Conservation (phyloP, 2,113 vertebrate genomes). For the Tachycineta bicolor region DNA sequence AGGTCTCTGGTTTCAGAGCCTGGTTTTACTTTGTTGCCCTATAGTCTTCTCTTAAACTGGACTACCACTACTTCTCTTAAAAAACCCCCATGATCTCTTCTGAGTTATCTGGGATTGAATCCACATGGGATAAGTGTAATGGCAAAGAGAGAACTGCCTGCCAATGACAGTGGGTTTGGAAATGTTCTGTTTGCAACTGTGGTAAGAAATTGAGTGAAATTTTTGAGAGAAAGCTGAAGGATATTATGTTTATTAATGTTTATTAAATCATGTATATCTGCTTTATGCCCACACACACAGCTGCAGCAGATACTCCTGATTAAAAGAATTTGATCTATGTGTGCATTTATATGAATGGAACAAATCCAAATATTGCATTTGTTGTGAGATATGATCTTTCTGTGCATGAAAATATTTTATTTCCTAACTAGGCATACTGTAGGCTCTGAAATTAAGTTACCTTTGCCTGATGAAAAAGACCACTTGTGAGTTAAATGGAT, state of each 20-base stretch:
- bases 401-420: neutral
- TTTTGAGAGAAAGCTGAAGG: neutral
- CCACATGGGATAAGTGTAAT: fast-evolving
- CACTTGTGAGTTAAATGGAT: neutral
- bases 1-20: neutral
- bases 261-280: neutral
- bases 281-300: neutral
- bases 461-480: neutral
- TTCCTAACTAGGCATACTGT: neutral
- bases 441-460: neutral
- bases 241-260: neutral
- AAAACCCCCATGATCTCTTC: neutral
- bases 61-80: neutral
- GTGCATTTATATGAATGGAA: neutral
- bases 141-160: neutral
- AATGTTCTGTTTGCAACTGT: neutral
- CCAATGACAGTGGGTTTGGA: neutral
- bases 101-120: neutral
- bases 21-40: neutral
- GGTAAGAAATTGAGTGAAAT: neutral
- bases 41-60: neutral
- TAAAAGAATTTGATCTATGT: neutral
- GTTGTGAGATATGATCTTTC: neutral
- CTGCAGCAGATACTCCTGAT: neutral
- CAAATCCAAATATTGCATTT: neutral